These are phyloP conservation scores for Nomada hirtipes DNA, from an alignment of 2,888 invertebrate genomes.

Conservation along the genomic window DNA sequence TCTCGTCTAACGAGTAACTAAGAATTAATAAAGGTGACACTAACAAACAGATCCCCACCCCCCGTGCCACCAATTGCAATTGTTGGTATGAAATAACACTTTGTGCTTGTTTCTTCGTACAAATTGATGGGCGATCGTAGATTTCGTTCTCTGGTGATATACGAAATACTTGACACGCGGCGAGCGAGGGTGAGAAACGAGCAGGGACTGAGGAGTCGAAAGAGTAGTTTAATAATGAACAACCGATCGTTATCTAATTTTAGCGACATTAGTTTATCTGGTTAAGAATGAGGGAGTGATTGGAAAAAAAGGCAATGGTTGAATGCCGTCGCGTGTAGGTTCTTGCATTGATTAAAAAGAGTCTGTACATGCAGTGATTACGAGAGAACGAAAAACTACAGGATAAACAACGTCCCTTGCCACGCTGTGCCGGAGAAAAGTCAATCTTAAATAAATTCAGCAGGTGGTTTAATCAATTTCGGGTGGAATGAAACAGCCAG, in stretches of 20 bases:
- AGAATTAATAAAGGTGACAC: too few relatives aligned
- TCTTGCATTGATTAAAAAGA: neutral
- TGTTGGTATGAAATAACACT: neutral
- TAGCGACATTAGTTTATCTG: conserved; percentile 66
- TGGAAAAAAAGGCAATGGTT: conserved; percentile 21
- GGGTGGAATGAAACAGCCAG: neutral
- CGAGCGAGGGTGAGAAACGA: conserved; percentile 39
- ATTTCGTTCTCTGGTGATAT: conserved; percentile 3
- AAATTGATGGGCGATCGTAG: neutral
- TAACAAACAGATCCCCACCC: too few relatives aligned
- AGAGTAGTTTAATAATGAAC: conserved; percentile 58
- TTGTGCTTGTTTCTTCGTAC: neutral
- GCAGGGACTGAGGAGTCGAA: conserved; percentile 33
- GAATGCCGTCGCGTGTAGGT: conserved; percentile 16
- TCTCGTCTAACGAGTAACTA: neutral
- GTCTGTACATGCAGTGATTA: conserved; percentile 22
- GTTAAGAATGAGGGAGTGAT: conserved; percentile 45
- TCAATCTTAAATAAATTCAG: too few relatives aligned
- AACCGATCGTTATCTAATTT: conserved; percentile 74
- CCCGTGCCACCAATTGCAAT: neutral
- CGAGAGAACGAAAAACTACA: neutral
- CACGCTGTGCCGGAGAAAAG: neutral
- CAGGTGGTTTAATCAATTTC: neutral
- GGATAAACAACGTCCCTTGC: neutral
- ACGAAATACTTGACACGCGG: neutral